Base-by-base conservation (phyloP, 2,888 invertebrate genomes). In the Chymomyza fuscimana region DNA sequence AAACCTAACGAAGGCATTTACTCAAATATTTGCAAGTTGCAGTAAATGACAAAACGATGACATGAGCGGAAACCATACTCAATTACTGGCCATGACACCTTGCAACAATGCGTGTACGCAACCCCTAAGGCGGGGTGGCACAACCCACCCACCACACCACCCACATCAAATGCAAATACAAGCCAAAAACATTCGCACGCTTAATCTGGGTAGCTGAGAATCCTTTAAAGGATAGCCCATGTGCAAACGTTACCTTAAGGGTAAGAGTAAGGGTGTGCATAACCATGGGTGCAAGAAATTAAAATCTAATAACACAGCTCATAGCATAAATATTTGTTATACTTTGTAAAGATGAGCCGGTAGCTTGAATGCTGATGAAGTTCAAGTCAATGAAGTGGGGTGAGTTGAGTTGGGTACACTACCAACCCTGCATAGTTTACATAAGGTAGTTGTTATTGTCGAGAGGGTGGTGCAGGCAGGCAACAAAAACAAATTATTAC, bases 281-380 rank as follows among this genome's bases (percentile, higher is more conserved):
- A 77, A 65, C 68, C 64, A 69, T 86, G 87, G 86, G 86, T 84
- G 87, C 81, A 81, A 86, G 86, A 86, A 86, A 86, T 87, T 86
- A 86, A 86, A 86, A 84, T 86, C 86, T 82, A 86, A 87, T 86
- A 87, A 78, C 81, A 84, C 87, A 86, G 86, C 79, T 84, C 86
- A 79, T 65, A 82, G 79, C 85, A 84, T 84, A 87, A 87, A 86
- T 87, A 86, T 85, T 87, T 86, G 86, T 81, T 82, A 82, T 84
- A 76, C 86, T 83, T 82, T 81, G 58, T 70, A 78, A 62, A 77
- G 78, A 78, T 79, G 74, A 70, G 67, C 71, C 76, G 71, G 74
- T 70, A 67, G 70, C 70, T 65, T 67, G 77, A 76, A 76, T 77
- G 69, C 84, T 74, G 74, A 80, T 77, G 81, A 74, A 74, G 76